Conservation (phyloP, 2,113 vertebrate species). For the Origma solitaria region DNA sequence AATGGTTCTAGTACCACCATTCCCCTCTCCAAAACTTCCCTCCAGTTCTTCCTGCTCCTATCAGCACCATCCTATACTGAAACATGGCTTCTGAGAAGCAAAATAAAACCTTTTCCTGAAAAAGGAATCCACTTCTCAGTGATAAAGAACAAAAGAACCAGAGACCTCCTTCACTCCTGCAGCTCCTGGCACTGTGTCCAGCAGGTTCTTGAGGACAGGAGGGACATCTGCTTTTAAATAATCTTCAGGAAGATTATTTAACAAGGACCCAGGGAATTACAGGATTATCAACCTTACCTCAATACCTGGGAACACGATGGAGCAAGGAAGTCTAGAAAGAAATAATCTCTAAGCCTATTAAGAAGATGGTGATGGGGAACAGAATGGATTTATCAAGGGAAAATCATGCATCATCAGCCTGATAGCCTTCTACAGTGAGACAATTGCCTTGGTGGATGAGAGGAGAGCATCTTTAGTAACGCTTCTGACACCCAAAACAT, state of each 20-base stretch:
- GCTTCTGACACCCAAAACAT: neutral
- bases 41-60: neutral
- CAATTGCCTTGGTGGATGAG: neutral
- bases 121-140: neutral
- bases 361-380: neutral
- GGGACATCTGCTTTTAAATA: neutral
- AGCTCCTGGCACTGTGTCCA: neutral
- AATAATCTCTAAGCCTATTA: neutral
- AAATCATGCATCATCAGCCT: neutral
- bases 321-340: neutral
- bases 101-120: neutral
- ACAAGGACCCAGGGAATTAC: neutral
- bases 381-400: neutral
- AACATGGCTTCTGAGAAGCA: neutral
- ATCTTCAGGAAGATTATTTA: neutral
- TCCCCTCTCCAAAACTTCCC: neutral
- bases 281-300: neutral
- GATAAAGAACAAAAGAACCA: neutral
- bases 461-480: neutral
- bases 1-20: neutral
- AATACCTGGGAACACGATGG: neutral
- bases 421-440: neutral
- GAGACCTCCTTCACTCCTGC: neutral
- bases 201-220: neutral
- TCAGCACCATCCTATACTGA: neutral